Base-by-base conservation (phyloP, 2,888 invertebrate species). In the Eutolmus rufibarbis region DNA sequence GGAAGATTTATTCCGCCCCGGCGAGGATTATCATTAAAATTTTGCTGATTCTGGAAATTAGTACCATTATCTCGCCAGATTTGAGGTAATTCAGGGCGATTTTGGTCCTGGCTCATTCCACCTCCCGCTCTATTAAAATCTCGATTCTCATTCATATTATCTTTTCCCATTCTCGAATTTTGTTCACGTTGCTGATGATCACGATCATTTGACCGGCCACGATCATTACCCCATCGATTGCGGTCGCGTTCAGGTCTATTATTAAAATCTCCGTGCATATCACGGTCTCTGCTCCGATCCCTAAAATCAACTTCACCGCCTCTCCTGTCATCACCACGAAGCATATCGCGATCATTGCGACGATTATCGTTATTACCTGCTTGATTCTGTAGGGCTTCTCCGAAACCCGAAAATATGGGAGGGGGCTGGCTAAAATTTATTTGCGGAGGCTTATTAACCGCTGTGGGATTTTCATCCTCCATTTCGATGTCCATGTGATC, bases 401-500 rank as follows among this genome's bases (percentile, higher is more conserved):
- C 88, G 0, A 88, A 89, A 14, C 89, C 90, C 1, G 89, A 37
- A 9, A 76, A 19, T 46, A 74, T 46, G 16, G 74, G 46, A 9
- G 46, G 74, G 31, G 93, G 93, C 66, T 92, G 91, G 89, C 91
- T 94, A 91, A 94, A 95, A 87, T 91, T 91, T 2, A 88, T 87
- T 78, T 87, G 56, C 7, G 90, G 89, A 81, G 89, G 90, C 90
- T 87, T 78, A 23, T 28, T 86, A 12, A 77, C 5, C 2, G 76
- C 3, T 2, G 86, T n/a, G 14, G 89, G 81, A 57, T 88, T 91
- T n/a, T 93, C 95, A 89, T 95, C 94, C 87, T 95, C 95, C 91
- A 95, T 95, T 91, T 97, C 97, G 74, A 97, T 94, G 89, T 97
- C 97, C 96, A 97, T 97, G 86, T 96, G 96, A 90, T 96, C 96